A percentile compares a stretch with the other conserved stretches of the same genome.
phyloP scores from a whole-genome alignment of 2,113 vertebrate genomes.

The Etheostoma cragini region DNA sequence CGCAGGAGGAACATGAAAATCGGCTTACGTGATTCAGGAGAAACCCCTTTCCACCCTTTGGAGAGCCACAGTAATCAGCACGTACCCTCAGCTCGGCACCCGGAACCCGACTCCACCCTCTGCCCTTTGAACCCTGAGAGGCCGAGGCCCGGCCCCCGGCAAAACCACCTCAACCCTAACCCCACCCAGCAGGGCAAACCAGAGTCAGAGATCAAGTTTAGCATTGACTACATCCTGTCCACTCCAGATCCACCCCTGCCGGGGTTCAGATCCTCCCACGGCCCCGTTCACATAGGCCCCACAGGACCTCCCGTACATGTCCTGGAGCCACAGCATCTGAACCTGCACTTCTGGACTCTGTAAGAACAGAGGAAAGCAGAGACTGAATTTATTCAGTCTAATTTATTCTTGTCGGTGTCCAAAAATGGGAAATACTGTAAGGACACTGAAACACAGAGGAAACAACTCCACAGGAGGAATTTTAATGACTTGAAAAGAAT shows the following conservation, averaged over 20 bases:
- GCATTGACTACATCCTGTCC: conserved; percentile 98
- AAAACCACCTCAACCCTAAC: conserved; percentile 62
- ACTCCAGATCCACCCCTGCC: conserved; percentile 89
- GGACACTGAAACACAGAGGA: conserved; percentile 37
- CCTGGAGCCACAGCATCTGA: conserved; percentile 86
- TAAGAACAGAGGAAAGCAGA: conserved; percentile 63
- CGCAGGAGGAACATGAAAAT: conserved; percentile 89
- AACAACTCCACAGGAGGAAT: conserved; percentile 16
- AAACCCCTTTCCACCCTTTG: conserved; percentile 67
- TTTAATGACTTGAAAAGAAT: conserved; percentile 35
- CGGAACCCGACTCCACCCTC: conserved; percentile 80
- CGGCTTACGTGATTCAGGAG: conserved; percentile 83
- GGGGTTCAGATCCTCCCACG: conserved; percentile 79
- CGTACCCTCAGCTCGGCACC: conserved; percentile 39
- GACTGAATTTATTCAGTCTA: not conserved
- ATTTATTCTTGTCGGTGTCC: not conserved
- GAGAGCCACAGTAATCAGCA: conserved; percentile 66
- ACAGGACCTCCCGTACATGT: conserved; percentile 78
- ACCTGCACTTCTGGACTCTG: conserved; percentile 91
- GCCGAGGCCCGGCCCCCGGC: conserved; percentile 63
- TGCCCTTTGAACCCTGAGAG: conserved; percentile 76
- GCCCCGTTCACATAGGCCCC: conserved; percentile 57
- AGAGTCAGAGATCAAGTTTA: conserved; percentile 95
- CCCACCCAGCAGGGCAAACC: conserved; percentile 81
- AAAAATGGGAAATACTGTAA: conserved; percentile 37